Conservation (phyloP, 1,140 invertebrate species). For the Drosophila tristis region DNA sequence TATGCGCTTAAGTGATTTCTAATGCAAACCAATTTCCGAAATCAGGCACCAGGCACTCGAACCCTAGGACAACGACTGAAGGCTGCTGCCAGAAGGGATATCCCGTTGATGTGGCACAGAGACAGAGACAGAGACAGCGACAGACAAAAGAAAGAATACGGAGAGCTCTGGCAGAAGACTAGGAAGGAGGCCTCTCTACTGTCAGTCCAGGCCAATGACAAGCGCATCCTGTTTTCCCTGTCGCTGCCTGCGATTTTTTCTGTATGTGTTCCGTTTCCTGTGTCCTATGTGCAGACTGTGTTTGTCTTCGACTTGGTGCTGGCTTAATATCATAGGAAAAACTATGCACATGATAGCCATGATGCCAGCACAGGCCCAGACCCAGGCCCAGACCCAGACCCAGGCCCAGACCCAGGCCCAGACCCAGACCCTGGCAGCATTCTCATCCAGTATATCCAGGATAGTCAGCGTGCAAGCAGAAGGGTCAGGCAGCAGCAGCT, state of each 20-base stretch:
- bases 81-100: constrained; percentile 59
- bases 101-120: constrained; percentile 50
- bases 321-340: constrained; percentile 60
- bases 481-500: constrained; percentile 30
- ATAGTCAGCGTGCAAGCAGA: constrained; percentile 11
- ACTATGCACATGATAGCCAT: constrained; percentile 38
- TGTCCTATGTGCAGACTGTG: constrained; percentile 33
- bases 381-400: constrained; percentile 26
- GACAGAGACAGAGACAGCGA: neutral
- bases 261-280: constrained; percentile 26
- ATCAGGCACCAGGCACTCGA: constrained; percentile 78
- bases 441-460: neutral
- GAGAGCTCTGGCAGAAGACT: constrained; percentile 38
- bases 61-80: constrained; percentile 60
- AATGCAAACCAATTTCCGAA: constrained; percentile 82
- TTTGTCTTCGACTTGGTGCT: constrained; percentile 60
- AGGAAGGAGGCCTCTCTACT: constrained; percentile 8
- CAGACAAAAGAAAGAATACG: no score
- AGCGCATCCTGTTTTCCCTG: constrained; percentile 59
- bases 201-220: constrained; percentile 77
- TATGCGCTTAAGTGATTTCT: constrained; percentile 82
- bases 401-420: constrained; percentile 27
- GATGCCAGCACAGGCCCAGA: constrained; percentile 29
- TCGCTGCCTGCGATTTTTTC: neutral
- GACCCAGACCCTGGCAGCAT: neutral